phyloP scores from a whole-genome alignment of 2,888 invertebrate species.

The Synanthedon tipuliformis region DNA sequence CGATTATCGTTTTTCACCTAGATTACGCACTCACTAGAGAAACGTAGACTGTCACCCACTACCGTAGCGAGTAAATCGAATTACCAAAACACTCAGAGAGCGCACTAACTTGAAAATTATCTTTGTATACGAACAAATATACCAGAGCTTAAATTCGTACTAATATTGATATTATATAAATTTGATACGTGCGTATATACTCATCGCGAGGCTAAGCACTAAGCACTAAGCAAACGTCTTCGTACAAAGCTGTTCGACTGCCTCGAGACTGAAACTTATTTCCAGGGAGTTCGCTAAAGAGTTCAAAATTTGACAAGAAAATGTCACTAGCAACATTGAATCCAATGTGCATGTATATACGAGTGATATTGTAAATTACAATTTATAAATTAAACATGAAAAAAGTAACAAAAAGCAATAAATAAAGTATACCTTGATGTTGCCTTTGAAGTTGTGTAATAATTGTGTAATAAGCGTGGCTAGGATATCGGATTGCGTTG shows the following conservation, averaged over 20 bases:
- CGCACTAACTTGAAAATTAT: conserved; percentile 51
- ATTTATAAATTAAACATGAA: conserved; percentile 27
- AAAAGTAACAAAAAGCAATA: conserved; percentile 66
- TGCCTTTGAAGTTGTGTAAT: conserved; percentile 63
- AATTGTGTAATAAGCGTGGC: conserved; percentile 41
- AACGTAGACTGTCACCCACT: conserved; percentile 35
- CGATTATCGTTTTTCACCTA: conserved; percentile 28
- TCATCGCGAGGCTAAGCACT: conserved; percentile 13
- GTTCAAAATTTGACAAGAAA: conserved; percentile 19
- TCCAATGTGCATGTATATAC: conserved; percentile 48
- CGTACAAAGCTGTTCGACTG: conserved; percentile 17
- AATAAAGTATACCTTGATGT: conserved; percentile 70
- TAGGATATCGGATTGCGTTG: conserved; percentile 38
- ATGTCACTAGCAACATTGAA: conserved; percentile 45
- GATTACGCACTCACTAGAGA: conserved; percentile 54
- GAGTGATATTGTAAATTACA: conserved; percentile 65
- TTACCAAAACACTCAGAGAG: conserved; percentile 24
- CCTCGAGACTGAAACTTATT: conserved; percentile 50
- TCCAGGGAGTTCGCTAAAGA: conserved; percentile 19
- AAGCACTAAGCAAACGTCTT: conserved; percentile 10
- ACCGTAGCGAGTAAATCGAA: conserved; percentile 37
- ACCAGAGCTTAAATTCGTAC: conserved; percentile 62
- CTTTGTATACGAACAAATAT: conserved; percentile 68
- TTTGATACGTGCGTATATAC: conserved; percentile 1
- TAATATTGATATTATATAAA: conserved; percentile 30